Base-by-base conservation (phyloP, 2,113 vertebrate genomes). In the Chrysochloris asiatica region DNA sequence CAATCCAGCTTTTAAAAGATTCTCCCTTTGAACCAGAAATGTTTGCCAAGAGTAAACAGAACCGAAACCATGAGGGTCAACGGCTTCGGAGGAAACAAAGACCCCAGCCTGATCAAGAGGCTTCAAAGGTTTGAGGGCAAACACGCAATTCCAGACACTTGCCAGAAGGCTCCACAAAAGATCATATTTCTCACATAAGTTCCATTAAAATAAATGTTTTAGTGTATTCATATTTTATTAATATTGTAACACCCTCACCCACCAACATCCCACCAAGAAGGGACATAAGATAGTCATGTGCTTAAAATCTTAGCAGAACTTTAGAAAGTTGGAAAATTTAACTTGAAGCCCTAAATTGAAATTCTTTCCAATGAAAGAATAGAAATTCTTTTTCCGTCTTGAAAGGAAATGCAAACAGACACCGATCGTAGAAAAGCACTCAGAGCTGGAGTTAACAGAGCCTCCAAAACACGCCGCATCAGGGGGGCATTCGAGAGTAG, bases 1-100 rank as follows among this genome's bases (percentile, higher is more conserved):
- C 95, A 88, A 89, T 65, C 65, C 90, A 38, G 92, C 93, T 96
- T 95, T 95, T 89, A 93, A 95, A 56, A 92, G 94, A 86, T 78
- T 92, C 95, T 91, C 83, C 87, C 95, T 97, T 96, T 96, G 96
- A 97, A 96, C 94, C 93, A 65, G 24, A 88, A 88, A 93, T 19
- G 41, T 92, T 93, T 92, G 81, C 94, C 77, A 95, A 96, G 95
- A 93, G 89, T 96, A 97, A 97, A 96, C 94, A 97, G 92, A 96
- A 89, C 77, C 30, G 6, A 95, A 95, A 93, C 95, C 94, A 92
- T 6, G 0, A 97, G 87, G 93, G 95, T 96, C 94, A 93, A 94
- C 73, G 81, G 94, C 84, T 96, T 94, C 92, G 86, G 21, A 82
- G 87, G 92, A 84, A 95, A 93, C 90, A 87, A 91, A 94, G 93